These are phyloP conservation scores for Himalopsyche anomala DNA, from an alignment of 2,888 invertebrate genomes.

Conservation along the genomic window DNA sequence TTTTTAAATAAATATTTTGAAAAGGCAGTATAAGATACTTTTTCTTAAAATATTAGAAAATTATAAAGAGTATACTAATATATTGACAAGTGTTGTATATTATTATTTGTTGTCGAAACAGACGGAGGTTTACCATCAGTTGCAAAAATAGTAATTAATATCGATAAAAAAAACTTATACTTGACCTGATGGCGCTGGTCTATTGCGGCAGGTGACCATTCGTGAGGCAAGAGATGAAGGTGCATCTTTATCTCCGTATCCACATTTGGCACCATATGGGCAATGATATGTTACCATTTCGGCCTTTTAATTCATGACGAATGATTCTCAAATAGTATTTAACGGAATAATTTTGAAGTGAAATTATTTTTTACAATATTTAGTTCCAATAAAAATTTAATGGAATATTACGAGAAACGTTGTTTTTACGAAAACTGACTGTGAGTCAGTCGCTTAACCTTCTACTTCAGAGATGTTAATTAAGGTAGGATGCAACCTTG, in stretches of 20 bases:
- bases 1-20: too few relatives aligned
- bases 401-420: too few relatives aligned
- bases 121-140: not conserved
- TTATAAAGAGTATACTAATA: too few relatives aligned
- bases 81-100: conserved; percentile 8
- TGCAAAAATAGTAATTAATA: conserved; percentile 59
- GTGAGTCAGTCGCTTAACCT: too few relatives aligned
- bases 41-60: too few relatives aligned
- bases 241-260: conserved; percentile 50
- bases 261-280: conserved; percentile 62
- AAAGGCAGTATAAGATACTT: too few relatives aligned
- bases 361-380: too few relatives aligned
- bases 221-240: conserved; percentile 36
- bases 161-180: conserved; percentile 56
- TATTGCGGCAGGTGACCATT: conserved; percentile 60
- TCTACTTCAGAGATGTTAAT: too few relatives aligned
- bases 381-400: too few relatives aligned
- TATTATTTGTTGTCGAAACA: not conserved
- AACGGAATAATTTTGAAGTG: not conserved
- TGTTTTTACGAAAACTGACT: too few relatives aligned
- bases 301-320: conserved; percentile 48
- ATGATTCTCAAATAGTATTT: conserved; percentile 45
- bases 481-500: too few relatives aligned
- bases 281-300: conserved; percentile 57
- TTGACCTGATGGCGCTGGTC: conserved; percentile 47